A percentile compares a stretch with the other conserved stretches of the same genome.
Evolutionary conservation across 2,888 invertebrate species (phyloP).

Genomic region (Campoletis raptor): DNA sequence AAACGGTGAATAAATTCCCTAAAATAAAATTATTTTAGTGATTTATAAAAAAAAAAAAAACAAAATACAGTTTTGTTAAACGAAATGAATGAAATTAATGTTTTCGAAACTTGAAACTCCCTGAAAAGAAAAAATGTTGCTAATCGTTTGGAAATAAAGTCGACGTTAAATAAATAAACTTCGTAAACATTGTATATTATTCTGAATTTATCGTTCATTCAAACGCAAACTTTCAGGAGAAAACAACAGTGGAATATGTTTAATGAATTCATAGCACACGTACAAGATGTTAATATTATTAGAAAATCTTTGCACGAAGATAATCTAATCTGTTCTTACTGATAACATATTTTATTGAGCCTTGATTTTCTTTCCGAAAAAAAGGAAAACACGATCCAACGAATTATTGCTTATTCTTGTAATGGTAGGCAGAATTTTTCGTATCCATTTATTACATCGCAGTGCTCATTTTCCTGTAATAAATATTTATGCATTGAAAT

Average conservation of each 20-base stretch:
- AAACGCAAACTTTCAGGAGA: not conserved
- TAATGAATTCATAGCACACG: not conserved
- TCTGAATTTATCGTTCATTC: not conserved
- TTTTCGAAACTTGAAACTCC: not conserved
- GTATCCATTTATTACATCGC: not conserved
- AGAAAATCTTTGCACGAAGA: not conserved
- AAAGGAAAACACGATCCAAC: not conserved
- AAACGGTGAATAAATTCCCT: no score
- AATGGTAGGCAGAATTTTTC: not conserved
- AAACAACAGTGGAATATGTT: not conserved
- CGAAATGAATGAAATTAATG: no score
- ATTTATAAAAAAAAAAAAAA: not conserved
- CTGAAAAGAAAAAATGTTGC: not conserved
- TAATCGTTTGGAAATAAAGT: not conserved
- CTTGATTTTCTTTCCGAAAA: not conserved
- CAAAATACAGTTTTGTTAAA: no score
- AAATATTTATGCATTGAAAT: not conserved
- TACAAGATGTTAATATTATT: slow-evolving; percentile 3
- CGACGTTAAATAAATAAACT: not conserved
- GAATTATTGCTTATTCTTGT: not conserved
- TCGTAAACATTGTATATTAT: not conserved
- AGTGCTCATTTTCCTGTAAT: slow-evolving; percentile 2
- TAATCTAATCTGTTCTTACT: slow-evolving; percentile 6
- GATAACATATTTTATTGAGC: slow-evolving; percentile 22
- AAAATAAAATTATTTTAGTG: no score